Evolutionary conservation across 2,888 invertebrate species (phyloP).

Genomic region (Caenorhabditis panamensis): DNA sequence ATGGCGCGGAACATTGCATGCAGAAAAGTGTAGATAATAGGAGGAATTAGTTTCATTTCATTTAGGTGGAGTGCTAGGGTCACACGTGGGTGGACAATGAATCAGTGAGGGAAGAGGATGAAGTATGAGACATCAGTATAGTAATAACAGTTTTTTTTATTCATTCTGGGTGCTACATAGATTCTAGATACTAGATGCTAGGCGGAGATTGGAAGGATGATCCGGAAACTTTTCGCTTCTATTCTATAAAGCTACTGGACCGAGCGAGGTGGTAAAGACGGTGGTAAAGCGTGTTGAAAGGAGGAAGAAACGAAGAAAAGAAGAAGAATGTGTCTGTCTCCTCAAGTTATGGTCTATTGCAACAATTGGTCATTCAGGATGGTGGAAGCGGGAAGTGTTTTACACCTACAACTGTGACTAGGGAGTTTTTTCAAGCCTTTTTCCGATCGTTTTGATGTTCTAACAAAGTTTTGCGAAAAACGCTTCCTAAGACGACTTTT

Average conservation of each 20-base stretch:
- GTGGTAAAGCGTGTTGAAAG: background rate
- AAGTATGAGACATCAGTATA: background rate
- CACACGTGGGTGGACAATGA: slow-evolving; percentile 51
- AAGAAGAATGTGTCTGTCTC: too few relatives aligned
- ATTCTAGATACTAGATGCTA: too few relatives aligned
- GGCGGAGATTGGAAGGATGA: too few relatives aligned
- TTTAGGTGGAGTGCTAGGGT: slow-evolving; percentile 14
- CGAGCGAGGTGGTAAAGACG: too few relatives aligned
- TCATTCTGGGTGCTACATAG: too few relatives aligned
- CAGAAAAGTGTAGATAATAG: slow-evolving; percentile 45
- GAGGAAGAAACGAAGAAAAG: background rate
- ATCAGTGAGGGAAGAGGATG: background rate
- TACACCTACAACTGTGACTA: too few relatives aligned
- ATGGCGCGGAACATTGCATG: slow-evolving; percentile 49
- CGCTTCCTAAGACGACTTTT: too few relatives aligned
- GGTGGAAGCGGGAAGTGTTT: background rate
- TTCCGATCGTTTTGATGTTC: too few relatives aligned
- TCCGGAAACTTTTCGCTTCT: too few relatives aligned
- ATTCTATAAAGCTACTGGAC: slow-evolving; percentile 18
- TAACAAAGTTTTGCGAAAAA: too few relatives aligned
- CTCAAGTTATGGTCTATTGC: background rate
- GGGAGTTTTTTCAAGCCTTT: too few relatives aligned
- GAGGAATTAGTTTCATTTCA: slow-evolving; percentile 55
- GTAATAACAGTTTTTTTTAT: background rate
- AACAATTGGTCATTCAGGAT: slow-evolving; percentile 2